Evolutionary conservation across 2,888 invertebrate species (phyloP), one percentile per base, ranked within the genome.

Genomic region (Stramonita haemastoma): DNA sequence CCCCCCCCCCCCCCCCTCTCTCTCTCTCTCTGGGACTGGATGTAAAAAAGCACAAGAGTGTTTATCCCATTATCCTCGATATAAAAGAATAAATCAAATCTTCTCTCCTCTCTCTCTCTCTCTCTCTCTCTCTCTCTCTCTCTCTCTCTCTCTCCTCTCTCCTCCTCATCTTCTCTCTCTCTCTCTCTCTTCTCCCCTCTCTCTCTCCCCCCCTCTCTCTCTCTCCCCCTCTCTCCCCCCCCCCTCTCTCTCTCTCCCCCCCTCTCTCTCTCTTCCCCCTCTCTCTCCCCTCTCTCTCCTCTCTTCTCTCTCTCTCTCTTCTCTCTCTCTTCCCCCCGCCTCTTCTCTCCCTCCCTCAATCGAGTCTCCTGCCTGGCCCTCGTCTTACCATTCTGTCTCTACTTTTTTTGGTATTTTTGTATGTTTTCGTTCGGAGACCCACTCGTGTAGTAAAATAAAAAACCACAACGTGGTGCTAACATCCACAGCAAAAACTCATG

Each of bases 31-130:
- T n/a, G n/a, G n/a, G n/a, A n/a, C n/a, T n/a, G n/a, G n/a, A n/a
- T n/a, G n/a, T n/a, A n/a, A n/a, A n/a, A n/a, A n/a, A n/a, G n/a
- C n/a, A n/a, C n/a, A n/a, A n/a, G n/a, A n/a, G n/a, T n/a, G n/a
- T n/a, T n/a, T n/a, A n/a, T n/a, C n/a, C n/a, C n/a, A n/a, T n/a
- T n/a, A n/a, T n/a, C n/a, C n/a, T n/a, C n/a, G n/a, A n/a, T n/a
- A n/a, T n/a, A n/a, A n/a, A n/a, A n/a, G n/a, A n/a, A n/a, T n/a
- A n/a, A n/a, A n/a, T n/a, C n/a, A n/a, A n/a, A n/a, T n/a, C n/a
- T n/a, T n/a, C n/a, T n/a, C n/a, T n/a, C n/a, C n/a, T n/a, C 70
- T 70, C 70, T 70, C 70, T 70, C 70, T 70, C 70, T 70, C 70
- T 70, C 70, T 70, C 4, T 26, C 70, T 70, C 22, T 70, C 70